These are phyloP conservation scores for Nestor notabilis DNA, from an alignment of 2,113 vertebrate species.

Conservation along the genomic window DNA sequence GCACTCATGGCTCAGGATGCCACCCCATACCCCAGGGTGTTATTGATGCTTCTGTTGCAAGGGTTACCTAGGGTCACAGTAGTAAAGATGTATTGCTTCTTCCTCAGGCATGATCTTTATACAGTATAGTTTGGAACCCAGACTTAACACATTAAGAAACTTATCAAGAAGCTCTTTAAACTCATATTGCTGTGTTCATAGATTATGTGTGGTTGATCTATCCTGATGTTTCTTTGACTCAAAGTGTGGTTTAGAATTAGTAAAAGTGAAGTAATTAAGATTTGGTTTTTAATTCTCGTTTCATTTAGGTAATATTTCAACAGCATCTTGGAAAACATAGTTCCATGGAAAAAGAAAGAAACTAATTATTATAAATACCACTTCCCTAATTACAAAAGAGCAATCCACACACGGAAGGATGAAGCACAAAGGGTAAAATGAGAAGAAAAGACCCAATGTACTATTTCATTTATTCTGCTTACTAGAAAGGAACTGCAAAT, in stretches of 20 bases:
- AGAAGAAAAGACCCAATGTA: background rate
- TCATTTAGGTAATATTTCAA: background rate
- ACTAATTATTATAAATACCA: background rate
- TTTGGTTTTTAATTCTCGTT: background rate
- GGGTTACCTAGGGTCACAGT: background rate
- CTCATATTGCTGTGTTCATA: accelerated
- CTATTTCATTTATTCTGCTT: background rate
- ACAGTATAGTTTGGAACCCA: background rate
- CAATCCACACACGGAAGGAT: background rate
- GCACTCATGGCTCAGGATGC: background rate
- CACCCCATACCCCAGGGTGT: accelerated
- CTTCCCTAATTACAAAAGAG: background rate
- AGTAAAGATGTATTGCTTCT: background rate
- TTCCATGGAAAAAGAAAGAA: background rate
- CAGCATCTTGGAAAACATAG: background rate
- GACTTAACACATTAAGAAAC: background rate
- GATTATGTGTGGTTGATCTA: background rate
- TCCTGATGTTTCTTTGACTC: background rate
- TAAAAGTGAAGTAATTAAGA: background rate
- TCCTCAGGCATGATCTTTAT: background rate
- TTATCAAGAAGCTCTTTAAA: background rate
- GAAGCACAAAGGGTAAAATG: background rate
- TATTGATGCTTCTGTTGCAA: background rate
- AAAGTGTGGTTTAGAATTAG: background rate
- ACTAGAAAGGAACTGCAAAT: background rate